Evolutionary conservation across 1,140 invertebrate genomes (phyloP).

Genomic region (Conopomorpha cramerella): DNA sequence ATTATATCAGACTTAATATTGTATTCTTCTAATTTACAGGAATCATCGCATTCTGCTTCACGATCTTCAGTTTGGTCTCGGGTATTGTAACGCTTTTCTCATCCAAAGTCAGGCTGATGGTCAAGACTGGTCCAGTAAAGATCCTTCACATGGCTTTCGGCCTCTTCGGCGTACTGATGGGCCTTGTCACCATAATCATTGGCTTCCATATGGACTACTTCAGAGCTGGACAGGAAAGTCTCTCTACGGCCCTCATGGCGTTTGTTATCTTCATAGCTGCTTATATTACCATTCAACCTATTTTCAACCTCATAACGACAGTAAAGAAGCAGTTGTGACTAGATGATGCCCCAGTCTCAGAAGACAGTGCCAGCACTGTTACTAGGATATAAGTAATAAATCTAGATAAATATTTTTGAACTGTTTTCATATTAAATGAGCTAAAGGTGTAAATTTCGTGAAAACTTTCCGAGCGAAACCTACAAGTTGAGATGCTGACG

Average conservation of each 20-base stretch:
- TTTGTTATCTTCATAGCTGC: slow-evolving; percentile 33
- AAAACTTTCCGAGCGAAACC: too few relatives aligned
- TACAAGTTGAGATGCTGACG: too few relatives aligned
- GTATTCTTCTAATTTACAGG: slow-evolving; percentile 28
- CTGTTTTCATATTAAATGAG: too few relatives aligned
- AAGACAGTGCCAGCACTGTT: too few relatives aligned
- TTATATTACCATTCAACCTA: slow-evolving; percentile 38
- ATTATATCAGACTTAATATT: too few relatives aligned
- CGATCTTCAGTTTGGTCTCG: slow-evolving; percentile 35
- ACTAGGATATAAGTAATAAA: too few relatives aligned
- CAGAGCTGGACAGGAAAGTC: slow-evolving; percentile 13
- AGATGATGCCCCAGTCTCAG: slow-evolving; percentile 13
- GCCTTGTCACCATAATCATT: slow-evolving; percentile 35
- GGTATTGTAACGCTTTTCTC: slow-evolving; percentile 45
- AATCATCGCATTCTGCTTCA: slow-evolving; percentile 38
- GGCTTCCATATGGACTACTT: slow-evolving; percentile 44
- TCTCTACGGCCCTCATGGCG: slow-evolving; percentile 30
- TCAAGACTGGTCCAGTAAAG: slow-evolving; percentile 37
- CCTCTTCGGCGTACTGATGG: slow-evolving; percentile 34
- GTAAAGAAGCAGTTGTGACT: slow-evolving; percentile 35
- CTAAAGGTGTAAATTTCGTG: too few relatives aligned
- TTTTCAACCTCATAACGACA: slow-evolving; percentile 28
- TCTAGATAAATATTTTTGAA: too few relatives aligned
- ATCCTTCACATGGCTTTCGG: slow-evolving; percentile 38
- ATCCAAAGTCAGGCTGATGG: slow-evolving; percentile 35